Conservation (phyloP, 2,113 vertebrate species). For the Malurus cyaneus region DNA sequence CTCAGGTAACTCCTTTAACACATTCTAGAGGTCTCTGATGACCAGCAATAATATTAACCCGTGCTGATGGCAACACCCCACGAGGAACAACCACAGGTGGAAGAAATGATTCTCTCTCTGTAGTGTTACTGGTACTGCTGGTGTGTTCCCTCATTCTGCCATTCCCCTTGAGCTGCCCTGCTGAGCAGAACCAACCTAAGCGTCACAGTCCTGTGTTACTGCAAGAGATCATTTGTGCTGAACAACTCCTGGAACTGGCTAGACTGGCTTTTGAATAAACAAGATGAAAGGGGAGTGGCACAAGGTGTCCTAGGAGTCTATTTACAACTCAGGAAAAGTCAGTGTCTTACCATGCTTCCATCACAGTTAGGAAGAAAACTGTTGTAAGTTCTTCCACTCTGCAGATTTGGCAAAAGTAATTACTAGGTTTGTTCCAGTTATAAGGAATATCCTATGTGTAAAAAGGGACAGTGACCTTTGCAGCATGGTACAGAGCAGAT, state of each 20-base stretch:
- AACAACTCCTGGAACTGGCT: constrained; percentile 5
- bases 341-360: background rate
- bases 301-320: background rate
- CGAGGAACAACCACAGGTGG: background rate
- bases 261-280: constrained; percentile 34
- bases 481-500: background rate
- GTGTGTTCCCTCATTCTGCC: background rate
- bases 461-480: background rate
- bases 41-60: background rate
- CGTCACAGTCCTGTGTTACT: fast-evolving
- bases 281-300: background rate
- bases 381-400: background rate
- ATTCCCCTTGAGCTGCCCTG: background rate
- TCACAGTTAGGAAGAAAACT: background rate
- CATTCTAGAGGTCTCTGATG: background rate
- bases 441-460: background rate
- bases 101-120: background rate
- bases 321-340: background rate
- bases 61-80: background rate
- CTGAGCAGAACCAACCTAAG: background rate
- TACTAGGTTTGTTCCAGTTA: background rate
- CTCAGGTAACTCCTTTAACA: background rate
- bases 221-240: background rate
- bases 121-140: background rate
- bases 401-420: background rate